Conservation (phyloP, 2,888 invertebrate genomes). For the Drosophila nr. perissopoda region DNA sequence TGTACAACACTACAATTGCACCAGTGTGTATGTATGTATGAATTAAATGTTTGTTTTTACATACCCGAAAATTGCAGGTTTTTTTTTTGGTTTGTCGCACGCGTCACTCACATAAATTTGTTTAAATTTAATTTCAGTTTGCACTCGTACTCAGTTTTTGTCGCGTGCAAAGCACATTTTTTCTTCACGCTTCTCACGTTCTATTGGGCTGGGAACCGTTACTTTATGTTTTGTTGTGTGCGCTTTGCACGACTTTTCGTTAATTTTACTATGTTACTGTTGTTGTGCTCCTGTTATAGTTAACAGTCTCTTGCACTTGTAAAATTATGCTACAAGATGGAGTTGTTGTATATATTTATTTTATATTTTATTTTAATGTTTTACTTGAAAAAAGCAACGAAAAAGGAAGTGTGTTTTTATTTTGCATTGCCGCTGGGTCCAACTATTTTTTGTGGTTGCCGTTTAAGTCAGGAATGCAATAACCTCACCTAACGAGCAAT, state of each 20-base stretch:
- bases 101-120: conserved; percentile 53
- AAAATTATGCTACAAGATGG: conserved; percentile 44
- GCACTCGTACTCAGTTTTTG: conserved; percentile 54
- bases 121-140: conserved; percentile 67
- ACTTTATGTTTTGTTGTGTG: conserved; percentile 56
- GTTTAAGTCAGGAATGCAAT: conserved; percentile 54
- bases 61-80: conserved; percentile 38
- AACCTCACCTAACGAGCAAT: conserved; percentile 72
- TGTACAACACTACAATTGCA: conserved; percentile 8
- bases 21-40: conserved; percentile 13
- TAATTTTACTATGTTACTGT: conserved; percentile 53
- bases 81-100: conserved; percentile 36
- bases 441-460: conserved; percentile 37
- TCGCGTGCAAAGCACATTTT: conserved; percentile 77
- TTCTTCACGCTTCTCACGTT: conserved; percentile 43
- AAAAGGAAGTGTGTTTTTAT: conserved; percentile 54
- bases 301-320: conserved; percentile 51
- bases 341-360: conserved; percentile 41
- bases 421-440: conserved; percentile 40
- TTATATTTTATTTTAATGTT: conserved; percentile 36
- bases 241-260: conserved; percentile 62
- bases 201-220: conserved; percentile 66
- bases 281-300: conserved; percentile 29
- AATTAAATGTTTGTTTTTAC: conserved; percentile 36
- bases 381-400: conserved; percentile 36